These are phyloP conservation scores for Lutraria rhynchaena DNA, from an alignment of 1,140 invertebrate genomes.

Conservation along the genomic window DNA sequence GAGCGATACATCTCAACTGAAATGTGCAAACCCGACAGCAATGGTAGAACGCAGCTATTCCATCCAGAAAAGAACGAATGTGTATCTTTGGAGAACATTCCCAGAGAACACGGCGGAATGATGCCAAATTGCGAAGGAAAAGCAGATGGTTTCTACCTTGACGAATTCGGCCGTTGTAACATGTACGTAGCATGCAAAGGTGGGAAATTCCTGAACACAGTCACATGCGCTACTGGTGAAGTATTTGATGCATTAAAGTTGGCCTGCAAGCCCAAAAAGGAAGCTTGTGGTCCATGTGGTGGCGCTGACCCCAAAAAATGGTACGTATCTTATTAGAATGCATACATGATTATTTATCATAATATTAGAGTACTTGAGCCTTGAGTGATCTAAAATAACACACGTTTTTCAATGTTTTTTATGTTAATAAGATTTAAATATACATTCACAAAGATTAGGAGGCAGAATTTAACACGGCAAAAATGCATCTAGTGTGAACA, in stretches of 20 bases:
- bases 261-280: constrained; percentile 6
- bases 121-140: constrained; percentile 52
- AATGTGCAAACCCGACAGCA: constrained; percentile 27
- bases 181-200: constrained; percentile 45
- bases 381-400: too few species aligned
- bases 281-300: constrained; percentile 45
- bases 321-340: constrained; percentile 4
- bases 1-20: constrained; percentile 50
- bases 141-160: constrained; percentile 48
- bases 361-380: too few species aligned
- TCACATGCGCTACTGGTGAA: constrained; percentile 30
- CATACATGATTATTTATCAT: neutral
- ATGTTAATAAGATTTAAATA: too few species aligned
- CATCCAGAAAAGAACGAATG: constrained; percentile 47
- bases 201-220: constrained; percentile 37
- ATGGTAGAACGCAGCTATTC: constrained; percentile 36
- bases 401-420: too few species aligned
- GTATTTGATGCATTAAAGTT: constrained; percentile 25
- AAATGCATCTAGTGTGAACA: too few species aligned
- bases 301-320: neutral
- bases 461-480: too few species aligned
- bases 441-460: too few species aligned
- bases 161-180: constrained; percentile 55
- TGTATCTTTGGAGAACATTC: constrained; percentile 49
- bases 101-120: constrained; percentile 51